Base-by-base conservation (phyloP, 2,888 invertebrate species). In the Tetanocera ferruginea region DNA sequence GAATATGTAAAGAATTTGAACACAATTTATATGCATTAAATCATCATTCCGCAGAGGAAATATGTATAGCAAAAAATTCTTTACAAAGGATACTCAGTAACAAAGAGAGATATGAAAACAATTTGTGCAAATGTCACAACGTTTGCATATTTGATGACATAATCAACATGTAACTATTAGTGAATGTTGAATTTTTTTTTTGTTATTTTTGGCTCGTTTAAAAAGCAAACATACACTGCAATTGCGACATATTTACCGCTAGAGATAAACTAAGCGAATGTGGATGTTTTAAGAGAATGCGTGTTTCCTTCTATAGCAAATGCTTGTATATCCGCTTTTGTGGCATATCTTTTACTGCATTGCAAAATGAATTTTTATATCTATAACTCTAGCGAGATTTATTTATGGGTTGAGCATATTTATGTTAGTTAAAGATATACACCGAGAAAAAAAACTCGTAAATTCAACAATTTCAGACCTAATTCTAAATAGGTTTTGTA, bases 81-180 rank as follows among this genome's bases (percentile, higher is more conserved):
- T 17, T 37, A 37, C 34, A 31, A 62, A 62, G 62, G 62, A 62
- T 62, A 62, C 8, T 0, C 19, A 25, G 11, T 0, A 14, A 8
- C 11, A 23, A 25, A 60, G 19, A 60, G 28, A 8, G 14, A 60
- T 3, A 28, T 25, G 25, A 60, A 23, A 60, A 60, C n/a, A 23
- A 25, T 60, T 23, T 14, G 28, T 23, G 57, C 57, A 60, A 60
- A 60, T 64, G n/a, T 64, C 31, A 43, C 23, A 23, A 51, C 49
- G 51, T 25, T 69, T 69, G 69, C 69, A 69, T 69, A 69, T 51
- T 69, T 69, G 69, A 69, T 69, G 51, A 17, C 51, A 69, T 69
- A 69, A 69, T 69, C 69, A 69, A 28, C 28, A 51, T 51, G 51
- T 28, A 49, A 49, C 69, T 51, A 28, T 51, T 51, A 23, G 28